These are phyloP conservation scores for Platycercus adscitus DNA, from an alignment of 2,113 vertebrate species.

Conservation along the genomic window DNA sequence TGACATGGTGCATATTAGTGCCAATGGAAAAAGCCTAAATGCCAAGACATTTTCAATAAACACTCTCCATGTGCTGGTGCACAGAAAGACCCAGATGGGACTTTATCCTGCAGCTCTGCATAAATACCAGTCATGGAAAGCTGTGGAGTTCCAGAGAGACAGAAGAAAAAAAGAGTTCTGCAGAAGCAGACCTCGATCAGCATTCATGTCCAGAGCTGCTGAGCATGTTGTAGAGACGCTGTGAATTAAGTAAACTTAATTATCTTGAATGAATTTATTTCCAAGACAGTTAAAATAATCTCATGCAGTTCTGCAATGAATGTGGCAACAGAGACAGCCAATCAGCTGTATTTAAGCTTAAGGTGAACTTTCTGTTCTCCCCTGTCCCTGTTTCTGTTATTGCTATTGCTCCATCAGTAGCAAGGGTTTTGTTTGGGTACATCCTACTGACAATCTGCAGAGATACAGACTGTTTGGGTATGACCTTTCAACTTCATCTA, in stretches of 20 bases:
- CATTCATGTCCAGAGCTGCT: not conserved
- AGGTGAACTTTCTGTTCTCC: not conserved
- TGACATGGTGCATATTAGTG: conserved; percentile 40
- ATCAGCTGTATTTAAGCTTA: not conserved
- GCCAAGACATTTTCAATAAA: conserved; percentile 55
- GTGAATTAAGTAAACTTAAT: not conserved
- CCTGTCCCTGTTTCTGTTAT: not conserved
- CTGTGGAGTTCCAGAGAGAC: not conserved
- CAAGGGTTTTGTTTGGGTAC: not conserved
- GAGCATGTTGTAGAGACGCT: not conserved
- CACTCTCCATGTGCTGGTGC: not conserved
- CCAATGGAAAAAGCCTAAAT: conserved; percentile 54
- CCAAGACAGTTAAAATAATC: not conserved
- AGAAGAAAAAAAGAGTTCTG: not conserved
- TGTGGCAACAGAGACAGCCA: not conserved
- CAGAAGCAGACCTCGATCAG: not conserved
- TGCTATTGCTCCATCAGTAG: not conserved
- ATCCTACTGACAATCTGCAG: not conserved
- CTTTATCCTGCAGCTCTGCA: conserved; percentile 43
- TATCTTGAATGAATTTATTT: not conserved
- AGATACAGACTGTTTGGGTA: not conserved
- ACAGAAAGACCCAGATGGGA: not conserved
- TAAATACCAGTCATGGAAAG: not conserved
- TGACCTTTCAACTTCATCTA: not conserved
- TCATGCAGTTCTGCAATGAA: not conserved